Evolutionary conservation across 2,113 vertebrate genomes (phyloP).

Genomic region (Scomber colias): DNA sequence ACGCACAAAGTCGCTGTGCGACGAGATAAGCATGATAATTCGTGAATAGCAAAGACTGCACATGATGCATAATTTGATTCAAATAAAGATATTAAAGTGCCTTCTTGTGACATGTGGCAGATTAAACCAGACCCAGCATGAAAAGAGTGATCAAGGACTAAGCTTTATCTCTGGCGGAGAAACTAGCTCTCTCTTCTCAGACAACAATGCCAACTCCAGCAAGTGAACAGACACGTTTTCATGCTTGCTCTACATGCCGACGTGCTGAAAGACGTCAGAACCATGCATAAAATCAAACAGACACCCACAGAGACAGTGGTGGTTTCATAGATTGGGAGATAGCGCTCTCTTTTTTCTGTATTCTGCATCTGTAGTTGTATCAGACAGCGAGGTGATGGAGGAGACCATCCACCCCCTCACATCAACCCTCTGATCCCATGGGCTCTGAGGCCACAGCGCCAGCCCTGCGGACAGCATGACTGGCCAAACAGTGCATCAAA

Average conservation of each 20-base stretch:
- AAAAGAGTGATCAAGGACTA: slow-evolving; percentile 69
- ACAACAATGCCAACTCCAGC: slow-evolving; percentile 66
- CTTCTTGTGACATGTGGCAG: slow-evolving; percentile 73
- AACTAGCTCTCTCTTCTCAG: slow-evolving; percentile 43
- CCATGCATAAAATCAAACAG: slow-evolving; percentile 65
- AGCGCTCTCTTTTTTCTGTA: slow-evolving; percentile 23
- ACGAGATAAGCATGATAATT: slow-evolving; percentile 63
- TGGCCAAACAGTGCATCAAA: slow-evolving; percentile 71
- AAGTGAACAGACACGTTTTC: slow-evolving; percentile 64
- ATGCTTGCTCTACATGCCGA: slow-evolving; percentile 46
- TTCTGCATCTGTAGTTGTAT: slow-evolving; percentile 43
- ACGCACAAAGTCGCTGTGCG: slow-evolving; percentile 28
- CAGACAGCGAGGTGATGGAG: slow-evolving; percentile 62
- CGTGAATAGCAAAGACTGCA: slow-evolving; percentile 54
- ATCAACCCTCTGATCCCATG: slow-evolving; percentile 63
- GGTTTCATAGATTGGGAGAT: slow-evolving; percentile 67
- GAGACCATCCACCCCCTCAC: slow-evolving; percentile 66
- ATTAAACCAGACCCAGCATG: slow-evolving; percentile 63
- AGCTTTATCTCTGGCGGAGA: slow-evolving; percentile 55
- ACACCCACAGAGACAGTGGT: slow-evolving; percentile 58
- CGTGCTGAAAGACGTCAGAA: slow-evolving; percentile 62
- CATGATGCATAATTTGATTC: slow-evolving; percentile 72
- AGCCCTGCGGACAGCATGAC: slow-evolving; percentile 62
- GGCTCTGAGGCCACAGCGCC: slow-evolving; percentile 58
- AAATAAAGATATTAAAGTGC: slow-evolving; percentile 73